Conservation (phyloP, 2,113 vertebrate genomes). For the Siphamia tubifer region DNA sequence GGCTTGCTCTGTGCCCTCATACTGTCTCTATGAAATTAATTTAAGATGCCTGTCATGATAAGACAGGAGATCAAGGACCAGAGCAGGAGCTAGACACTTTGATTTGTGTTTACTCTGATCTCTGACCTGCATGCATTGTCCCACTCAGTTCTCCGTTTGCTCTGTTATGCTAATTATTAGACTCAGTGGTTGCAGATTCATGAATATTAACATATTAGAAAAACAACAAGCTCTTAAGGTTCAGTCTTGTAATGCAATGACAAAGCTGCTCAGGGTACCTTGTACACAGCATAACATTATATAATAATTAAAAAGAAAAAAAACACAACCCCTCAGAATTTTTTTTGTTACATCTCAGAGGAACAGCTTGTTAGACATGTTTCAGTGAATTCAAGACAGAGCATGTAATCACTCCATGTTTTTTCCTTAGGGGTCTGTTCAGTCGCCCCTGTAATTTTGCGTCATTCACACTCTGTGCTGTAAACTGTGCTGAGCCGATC, state of each 20-base stretch:
- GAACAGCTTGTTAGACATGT: background rate
- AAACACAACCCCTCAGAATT: background rate
- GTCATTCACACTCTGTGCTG: background rate
- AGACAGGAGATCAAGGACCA: background rate
- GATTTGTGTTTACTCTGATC: constrained; percentile 22
- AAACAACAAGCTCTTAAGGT: background rate
- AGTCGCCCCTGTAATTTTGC: constrained; percentile 4
- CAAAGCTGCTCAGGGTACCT: background rate
- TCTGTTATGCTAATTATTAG: background rate
- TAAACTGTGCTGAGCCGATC: background rate
- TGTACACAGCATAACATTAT: background rate
- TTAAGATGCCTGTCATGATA: background rate
- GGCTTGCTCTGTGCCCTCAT: background rate
- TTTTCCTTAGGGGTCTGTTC: constrained; percentile 3
- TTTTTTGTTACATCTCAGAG: background rate
- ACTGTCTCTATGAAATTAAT: background rate
- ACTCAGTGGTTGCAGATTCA: background rate
- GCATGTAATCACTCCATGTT: constrained; percentile 15
- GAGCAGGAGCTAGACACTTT: background rate
- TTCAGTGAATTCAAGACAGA: background rate
- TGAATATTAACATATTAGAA: background rate
- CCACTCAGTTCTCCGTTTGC: background rate
- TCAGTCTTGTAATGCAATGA: background rate
- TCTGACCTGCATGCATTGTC: background rate
- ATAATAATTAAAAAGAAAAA: background rate